Evolutionary conservation across 2,888 invertebrate genomes (phyloP), one percentile per base, ranked within the genome.

Genomic region (Tenthredo livida): DNA sequence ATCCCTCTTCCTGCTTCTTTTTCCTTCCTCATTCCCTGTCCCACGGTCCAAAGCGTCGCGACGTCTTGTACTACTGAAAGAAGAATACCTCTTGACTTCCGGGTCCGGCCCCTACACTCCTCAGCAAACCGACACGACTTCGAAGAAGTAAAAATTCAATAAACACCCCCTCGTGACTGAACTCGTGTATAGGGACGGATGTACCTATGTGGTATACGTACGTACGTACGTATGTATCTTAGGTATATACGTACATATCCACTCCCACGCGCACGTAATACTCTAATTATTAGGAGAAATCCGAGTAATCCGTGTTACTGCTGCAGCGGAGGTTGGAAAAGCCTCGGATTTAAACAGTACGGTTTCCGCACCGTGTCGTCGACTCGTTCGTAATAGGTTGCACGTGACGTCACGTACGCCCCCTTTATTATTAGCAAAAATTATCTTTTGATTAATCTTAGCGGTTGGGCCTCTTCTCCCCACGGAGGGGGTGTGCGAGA

Each of bases 391-490:
- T 83, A 73, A 86, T 86, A 88, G 89, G 86, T 88, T 87, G 87
- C 87, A 88, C 84, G 84, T 87, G 88, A 80, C 84, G 86, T 86
- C 80, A 50, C 82, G 70, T 61, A 83, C 84, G 85, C 58, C 82
- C 77, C 77, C 85, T 87, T 88, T 89, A 90, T 90, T 89, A 89
- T 90, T 89, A 89, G 87, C 87, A 88, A 88, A 89, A 89, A 90
- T 90, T 89, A 90, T 88, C 88, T 89, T 90, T 88, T 90, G 88
- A 90, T 90, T 90, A 90, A 89, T 88, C 87, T 89, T 58, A 61
- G 25, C 54, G 54, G 54, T n/a, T 54, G 54, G 17, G 61, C 21
- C 25, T 61, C 15, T 12, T 12, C 61, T 61, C 12, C n/a, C 54
- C 7, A 54, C 1, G 47, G 37, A 17, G 4, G 6, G 17, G 54